Evolutionary conservation across 2,888 invertebrate species (phyloP).

Genomic region (Anoplius nigerrimus): DNA sequence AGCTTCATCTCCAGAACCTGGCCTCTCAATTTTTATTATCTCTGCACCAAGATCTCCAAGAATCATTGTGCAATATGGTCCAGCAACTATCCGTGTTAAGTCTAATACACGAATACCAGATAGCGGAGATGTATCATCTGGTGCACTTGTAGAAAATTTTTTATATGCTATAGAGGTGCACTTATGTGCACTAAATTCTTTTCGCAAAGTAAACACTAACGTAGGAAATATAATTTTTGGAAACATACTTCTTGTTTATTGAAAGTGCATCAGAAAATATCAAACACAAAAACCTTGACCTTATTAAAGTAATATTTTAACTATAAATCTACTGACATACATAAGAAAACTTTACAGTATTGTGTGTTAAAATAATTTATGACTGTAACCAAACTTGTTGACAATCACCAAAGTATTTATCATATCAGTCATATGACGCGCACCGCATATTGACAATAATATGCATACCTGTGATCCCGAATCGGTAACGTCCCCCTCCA

Average conservation of each 20-base stretch:
- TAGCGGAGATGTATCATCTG: slow-evolving; percentile 77
- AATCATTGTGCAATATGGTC: slow-evolving; percentile 96
- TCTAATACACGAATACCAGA: slow-evolving; percentile 86
- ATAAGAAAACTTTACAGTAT: background rate
- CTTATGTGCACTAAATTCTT: background rate
- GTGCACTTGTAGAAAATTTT: slow-evolving; percentile 17
- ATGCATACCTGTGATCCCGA: slow-evolving; percentile 64
- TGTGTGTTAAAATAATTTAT: background rate
- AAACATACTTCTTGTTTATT: background rate
- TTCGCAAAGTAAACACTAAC: slow-evolving; percentile 1
- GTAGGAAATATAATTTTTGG: background rate
- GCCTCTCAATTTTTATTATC: slow-evolving; percentile 93
- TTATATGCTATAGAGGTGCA: slow-evolving; percentile 11
- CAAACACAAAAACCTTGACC: background rate
- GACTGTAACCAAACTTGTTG: background rate
- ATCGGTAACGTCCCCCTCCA: slow-evolving; percentile 64
- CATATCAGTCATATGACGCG: slow-evolving; percentile 18
- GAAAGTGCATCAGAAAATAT: background rate
- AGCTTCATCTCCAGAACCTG: slow-evolving; percentile 89
- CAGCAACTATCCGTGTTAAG: slow-evolving; percentile 91
- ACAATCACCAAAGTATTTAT: background rate
- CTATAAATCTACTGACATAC: background rate
- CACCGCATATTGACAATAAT: slow-evolving; percentile 1
- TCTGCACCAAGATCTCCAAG: slow-evolving; percentile 95
- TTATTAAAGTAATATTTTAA: background rate